Evolutionary conservation across 1,140 invertebrate species (phyloP), one percentile per base, ranked within the genome.

Genomic region (Drosophila leontia): DNA sequence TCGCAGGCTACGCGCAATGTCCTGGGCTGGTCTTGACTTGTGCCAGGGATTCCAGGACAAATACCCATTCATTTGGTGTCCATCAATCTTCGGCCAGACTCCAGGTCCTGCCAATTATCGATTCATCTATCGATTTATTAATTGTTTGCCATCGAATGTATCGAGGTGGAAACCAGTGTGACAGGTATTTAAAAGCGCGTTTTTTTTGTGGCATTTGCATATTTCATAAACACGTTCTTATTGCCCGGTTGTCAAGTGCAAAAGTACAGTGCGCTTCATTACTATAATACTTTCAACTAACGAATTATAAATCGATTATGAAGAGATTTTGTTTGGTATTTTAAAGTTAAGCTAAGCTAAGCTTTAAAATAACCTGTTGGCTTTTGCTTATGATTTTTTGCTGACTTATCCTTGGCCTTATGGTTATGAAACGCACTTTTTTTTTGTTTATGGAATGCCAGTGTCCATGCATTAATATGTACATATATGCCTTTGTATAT

Each of bases 191-290:
- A 37, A 69, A 64, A 9, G 50, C 19, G 44, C 44, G 78, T 75
- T 78, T 74, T 78, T 74, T 69, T 64, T 69, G 63, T 75, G 74
- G 70, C 69, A 71, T 87, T 79, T 82, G 82, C 78, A 86, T 86
- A 69, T 74, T 75, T 82, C 59, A 85, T 85, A 67, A 64, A 64
- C 72, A 65, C 51, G 35, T 34, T 48, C 44, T 60, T 67, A 60
- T 71, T 75, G 55, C 13, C 17, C 17, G 55, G 48, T 19, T 39
- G 32, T 29, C 32, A 44, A 68, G 45, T 64, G 45, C 39, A 45
- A 29, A 1, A 19, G 47, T 67, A 70, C 63, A 55, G 62, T 70
- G 62, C 37, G 67, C 37, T n/a, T 53, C 47, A 45, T 7, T 0
- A 3, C 12, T 47, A 15, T 7, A 15, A 5, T 6, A 8, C 9